These are phyloP conservation scores for Watsonalla cultraria DNA, from an alignment of 2,888 invertebrate genomes.

Conservation along the genomic window DNA sequence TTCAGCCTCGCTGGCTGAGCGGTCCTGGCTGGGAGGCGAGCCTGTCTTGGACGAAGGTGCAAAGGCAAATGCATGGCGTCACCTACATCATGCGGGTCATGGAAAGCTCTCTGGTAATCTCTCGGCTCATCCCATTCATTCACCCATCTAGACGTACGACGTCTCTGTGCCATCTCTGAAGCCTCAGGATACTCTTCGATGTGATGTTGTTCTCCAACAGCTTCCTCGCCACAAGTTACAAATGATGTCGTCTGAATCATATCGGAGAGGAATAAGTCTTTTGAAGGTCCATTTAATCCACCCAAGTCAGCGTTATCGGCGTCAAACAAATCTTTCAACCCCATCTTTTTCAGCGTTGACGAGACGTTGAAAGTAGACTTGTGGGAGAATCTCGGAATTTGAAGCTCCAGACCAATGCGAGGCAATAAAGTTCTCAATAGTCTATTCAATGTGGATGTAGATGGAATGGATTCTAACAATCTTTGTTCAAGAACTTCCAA, in stretches of 20 bases:
- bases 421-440: constrained; percentile 86
- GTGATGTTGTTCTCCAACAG: constrained; percentile 86
- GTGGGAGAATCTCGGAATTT: constrained; percentile 90
- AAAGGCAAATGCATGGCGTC: constrained; percentile 80
- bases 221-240: constrained; percentile 88
- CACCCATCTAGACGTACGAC: constrained; percentile 69
- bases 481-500: constrained; percentile 85
- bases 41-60: constrained; percentile 84
- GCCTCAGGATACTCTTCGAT: constrained; percentile 89
- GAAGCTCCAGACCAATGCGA: constrained; percentile 87
- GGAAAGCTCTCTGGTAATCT: constrained; percentile 83
- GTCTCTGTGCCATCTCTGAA: constrained; percentile 56
- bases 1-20: constrained; percentile 83
- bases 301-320: constrained; percentile 88
- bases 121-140: constrained; percentile 75
- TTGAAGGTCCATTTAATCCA: constrained; percentile 88
- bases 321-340: constrained; percentile 87
- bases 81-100: constrained; percentile 80
- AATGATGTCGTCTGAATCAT: constrained; percentile 91
- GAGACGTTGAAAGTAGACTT: constrained; percentile 90
- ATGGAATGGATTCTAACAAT: constrained; percentile 81
- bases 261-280: constrained; percentile 90
- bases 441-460: constrained; percentile 85
- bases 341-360: constrained; percentile 87
- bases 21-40: constrained; percentile 83